A percentile compares a stretch with the other conserved stretches of the same genome.
Evolutionary conservation across 1,140 invertebrate genomes (phyloP).

Genomic region (Nephotettix cincticeps): DNA sequence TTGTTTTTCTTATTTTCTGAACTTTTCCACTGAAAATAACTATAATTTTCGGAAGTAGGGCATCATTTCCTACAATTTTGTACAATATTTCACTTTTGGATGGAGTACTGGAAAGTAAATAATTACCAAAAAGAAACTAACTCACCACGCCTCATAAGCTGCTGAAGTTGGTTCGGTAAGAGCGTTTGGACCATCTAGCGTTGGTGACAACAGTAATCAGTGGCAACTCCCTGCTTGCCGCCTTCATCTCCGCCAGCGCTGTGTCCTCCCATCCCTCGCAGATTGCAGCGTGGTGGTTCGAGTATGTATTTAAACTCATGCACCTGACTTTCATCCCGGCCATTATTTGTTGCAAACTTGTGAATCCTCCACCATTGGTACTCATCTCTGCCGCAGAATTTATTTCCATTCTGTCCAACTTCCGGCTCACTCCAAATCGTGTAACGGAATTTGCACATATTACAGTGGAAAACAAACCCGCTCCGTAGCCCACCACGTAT

Average conservation of each 20-base stretch:
- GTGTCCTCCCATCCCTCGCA: constrained; percentile 32
- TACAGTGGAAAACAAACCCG: constrained; percentile 35
- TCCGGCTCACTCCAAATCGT: constrained; percentile 34
- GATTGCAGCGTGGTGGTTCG: constrained; percentile 32
- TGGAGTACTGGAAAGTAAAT: no score
- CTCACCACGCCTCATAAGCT: constrained; percentile 40
- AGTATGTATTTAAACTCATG: constrained; percentile 38
- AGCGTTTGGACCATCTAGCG: constrained; percentile 44
- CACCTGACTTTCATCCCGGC: constrained; percentile 40
- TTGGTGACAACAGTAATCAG: constrained; percentile 44
- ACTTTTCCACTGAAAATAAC: no score
- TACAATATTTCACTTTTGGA: no score
- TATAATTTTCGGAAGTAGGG: no score
- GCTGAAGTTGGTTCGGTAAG: constrained; percentile 42
- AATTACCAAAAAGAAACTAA: no score
- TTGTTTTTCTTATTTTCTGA: no score
- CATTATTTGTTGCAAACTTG: constrained; percentile 40
- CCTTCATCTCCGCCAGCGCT: constrained; percentile 39
- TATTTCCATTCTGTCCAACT: constrained; percentile 30
- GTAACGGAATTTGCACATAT: constrained; percentile 29
- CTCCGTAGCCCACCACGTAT: constrained; percentile 26
- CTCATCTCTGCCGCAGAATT: constrained; percentile 37
- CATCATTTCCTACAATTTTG: no score
- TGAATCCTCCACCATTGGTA: constrained; percentile 39
- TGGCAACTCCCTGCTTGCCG: constrained; percentile 44